These are phyloP conservation scores for Dendrocopos noguchii DNA, from an alignment of 2,113 vertebrate genomes.

Conservation along the genomic window DNA sequence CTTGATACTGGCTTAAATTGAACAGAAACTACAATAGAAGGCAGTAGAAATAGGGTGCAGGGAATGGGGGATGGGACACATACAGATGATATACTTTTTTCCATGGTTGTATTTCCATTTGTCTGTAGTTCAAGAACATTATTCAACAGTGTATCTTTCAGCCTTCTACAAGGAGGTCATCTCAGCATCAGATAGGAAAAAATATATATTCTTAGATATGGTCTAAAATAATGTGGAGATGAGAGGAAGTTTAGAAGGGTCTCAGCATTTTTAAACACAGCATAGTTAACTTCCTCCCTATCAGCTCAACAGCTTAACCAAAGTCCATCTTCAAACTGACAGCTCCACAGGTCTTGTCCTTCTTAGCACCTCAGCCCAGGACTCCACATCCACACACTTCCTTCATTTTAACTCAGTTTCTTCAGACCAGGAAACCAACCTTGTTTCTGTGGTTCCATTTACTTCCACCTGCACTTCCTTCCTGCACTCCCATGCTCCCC, in stretches of 20 bases:
- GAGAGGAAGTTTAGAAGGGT: neutral
- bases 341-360: neutral
- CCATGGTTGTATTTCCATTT: neutral
- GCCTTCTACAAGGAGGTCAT: neutral
- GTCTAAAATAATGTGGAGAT: neutral
- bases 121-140: neutral
- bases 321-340: neutral
- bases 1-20: neutral
- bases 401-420: neutral
- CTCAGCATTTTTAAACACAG: neutral
- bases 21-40: neutral
- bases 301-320: neutral
- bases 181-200: neutral
- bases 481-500: neutral
- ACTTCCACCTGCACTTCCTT: neutral
- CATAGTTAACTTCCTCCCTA: neutral
- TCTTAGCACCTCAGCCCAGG: neutral
- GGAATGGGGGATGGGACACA: fast-evolving
- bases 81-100: neutral
- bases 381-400: neutral
- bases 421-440: neutral
- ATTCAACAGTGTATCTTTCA: neutral
- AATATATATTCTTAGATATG: neutral
- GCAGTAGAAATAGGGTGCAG: neutral
- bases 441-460: neutral